Base-by-base conservation (phyloP, 2,797 vertebrate genomes). In the Alfaro cultratus region DNA sequence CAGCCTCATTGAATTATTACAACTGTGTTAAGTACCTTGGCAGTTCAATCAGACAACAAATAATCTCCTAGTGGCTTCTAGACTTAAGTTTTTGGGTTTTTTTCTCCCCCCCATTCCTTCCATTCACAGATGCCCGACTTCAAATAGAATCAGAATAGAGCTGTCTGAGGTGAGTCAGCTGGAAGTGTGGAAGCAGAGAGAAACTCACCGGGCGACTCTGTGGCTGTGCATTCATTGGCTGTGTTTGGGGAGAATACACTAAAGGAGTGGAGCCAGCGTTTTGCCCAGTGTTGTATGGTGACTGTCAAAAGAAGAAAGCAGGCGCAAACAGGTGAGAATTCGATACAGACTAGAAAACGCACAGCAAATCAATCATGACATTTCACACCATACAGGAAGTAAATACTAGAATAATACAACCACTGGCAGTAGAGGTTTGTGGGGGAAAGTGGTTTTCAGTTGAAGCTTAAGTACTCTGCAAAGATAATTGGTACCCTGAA, bases 201-300 rank as follows among this genome's bases (percentile, higher is more conserved):
- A 82, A 70, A 95, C 97, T 98, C 96, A 99, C 98, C 95, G 98
- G 97, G 93, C 98, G 97, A 90, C 95, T 97, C 92, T 98, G 97
- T 93, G 96, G 97, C 95, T 99, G 98, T 41, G 98, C 95, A 95
- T 96, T 99, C 97, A 99, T 97, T 95, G 97, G 96, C 89, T 99
- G 98, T 76, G 97, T 96, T 93, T 97, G 97, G 87, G 97, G 95
- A 91, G 97, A 97, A 90, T 99, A 99, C 91, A 99, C 96, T 92
- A 99, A 71, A 0, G 98, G 95, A 90, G 97, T 92, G 80, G 98
- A 96, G 89, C 96, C 97, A 92, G 97, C 96, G 95, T 98, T 99
- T 95, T 98, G 98, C 92, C 97, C 97, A 92, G 97, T 95, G 95
- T 97, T 97, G 92, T 98, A 99, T 43, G 97, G 96, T 94, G 97